These are phyloP conservation scores for Acleris literana DNA, from an alignment of 2,888 invertebrate species.

Conservation along the genomic window DNA sequence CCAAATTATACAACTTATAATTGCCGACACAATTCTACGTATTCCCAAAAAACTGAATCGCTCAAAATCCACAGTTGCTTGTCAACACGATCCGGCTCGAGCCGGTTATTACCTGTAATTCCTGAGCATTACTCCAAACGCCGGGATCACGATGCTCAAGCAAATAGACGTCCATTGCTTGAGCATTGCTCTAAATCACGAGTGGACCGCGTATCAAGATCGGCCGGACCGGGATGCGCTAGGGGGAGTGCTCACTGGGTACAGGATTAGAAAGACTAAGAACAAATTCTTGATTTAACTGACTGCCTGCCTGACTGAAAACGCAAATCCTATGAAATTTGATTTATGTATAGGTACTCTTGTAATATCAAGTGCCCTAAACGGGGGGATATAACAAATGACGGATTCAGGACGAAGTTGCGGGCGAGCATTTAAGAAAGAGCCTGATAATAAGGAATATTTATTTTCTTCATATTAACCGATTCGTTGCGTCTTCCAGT, in stretches of 20 bases:
- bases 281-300: not conserved
- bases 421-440: too few species aligned
- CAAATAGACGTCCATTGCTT: conserved; percentile 72
- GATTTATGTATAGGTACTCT: too few species aligned
- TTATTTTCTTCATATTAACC: too few species aligned
- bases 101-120: conserved; percentile 48
- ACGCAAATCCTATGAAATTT: too few species aligned
- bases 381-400: too few species aligned
- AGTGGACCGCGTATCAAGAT: conserved; percentile 70
- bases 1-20: too few species aligned
- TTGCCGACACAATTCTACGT: too few species aligned
- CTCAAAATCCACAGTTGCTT: conserved; percentile 12
- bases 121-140: conserved; percentile 53
- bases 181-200: conserved; percentile 76
- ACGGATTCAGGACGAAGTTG: too few species aligned
- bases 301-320: too few species aligned
- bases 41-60: not conserved
- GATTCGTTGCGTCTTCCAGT: too few species aligned
- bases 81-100: conserved; percentile 22
- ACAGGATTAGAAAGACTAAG: not conserved
- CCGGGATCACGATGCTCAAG: conserved; percentile 61
- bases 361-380: too few species aligned
- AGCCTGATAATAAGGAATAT: too few species aligned
- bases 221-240: conserved; percentile 52
- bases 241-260: conserved; percentile 39